Evolutionary conservation across 2,888 invertebrate species (phyloP).

Genomic region (Entomobrya proxima): DNA sequence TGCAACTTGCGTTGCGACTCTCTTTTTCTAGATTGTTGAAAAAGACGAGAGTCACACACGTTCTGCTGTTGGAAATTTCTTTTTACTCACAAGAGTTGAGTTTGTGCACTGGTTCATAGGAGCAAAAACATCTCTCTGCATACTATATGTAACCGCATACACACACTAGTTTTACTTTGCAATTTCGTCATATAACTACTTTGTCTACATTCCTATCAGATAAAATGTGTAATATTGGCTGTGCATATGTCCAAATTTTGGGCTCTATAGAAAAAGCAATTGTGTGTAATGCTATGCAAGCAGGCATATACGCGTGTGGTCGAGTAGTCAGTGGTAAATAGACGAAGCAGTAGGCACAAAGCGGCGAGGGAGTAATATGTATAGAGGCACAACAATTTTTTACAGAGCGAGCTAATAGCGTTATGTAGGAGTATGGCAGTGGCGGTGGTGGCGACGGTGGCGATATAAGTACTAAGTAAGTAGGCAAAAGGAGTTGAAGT

Average conservation of each 20-base stretch:
- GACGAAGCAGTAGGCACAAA: background rate
- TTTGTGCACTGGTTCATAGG: slow-evolving; percentile 36
- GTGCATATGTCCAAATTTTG: no score
- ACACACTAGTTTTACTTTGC: background rate
- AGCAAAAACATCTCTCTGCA: slow-evolving; percentile 1
- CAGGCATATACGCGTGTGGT: background rate
- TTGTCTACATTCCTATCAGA: background rate
- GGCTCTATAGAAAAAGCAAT: no score
- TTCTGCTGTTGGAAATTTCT: slow-evolving; percentile 35
- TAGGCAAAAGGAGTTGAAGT: slow-evolving; percentile 11
- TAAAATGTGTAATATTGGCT: no score
- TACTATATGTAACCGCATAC: background rate
- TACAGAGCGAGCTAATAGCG: slow-evolving; percentile 23
- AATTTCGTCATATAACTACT: no score
- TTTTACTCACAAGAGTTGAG: background rate
- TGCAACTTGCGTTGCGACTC: background rate
- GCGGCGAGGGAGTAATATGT: background rate
- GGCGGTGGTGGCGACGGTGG: background rate
- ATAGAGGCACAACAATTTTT: slow-evolving; percentile 23
- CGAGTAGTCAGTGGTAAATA: slow-evolving; percentile 28
- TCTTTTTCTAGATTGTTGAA: background rate
- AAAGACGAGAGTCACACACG: background rate
- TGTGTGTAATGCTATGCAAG: background rate
- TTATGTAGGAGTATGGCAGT: slow-evolving; percentile 2
- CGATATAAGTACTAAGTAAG: background rate